A percentile compares a stretch with the other conserved stretches of the same genome.
Conservation (phyloP, 2,797 vertebrate species). For the Hirundo rustica region DNA sequence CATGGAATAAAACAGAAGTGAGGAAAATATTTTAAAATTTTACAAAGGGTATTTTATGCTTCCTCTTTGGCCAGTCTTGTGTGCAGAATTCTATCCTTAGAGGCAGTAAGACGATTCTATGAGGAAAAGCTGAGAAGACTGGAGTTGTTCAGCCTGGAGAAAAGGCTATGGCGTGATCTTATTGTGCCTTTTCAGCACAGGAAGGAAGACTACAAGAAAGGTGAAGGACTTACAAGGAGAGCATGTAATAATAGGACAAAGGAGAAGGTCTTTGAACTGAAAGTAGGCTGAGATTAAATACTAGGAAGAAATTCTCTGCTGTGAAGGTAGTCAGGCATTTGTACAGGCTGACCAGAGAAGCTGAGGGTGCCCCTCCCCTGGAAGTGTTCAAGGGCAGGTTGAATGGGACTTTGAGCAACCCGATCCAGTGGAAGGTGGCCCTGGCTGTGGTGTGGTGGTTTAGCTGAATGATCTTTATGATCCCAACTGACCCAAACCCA, state of each 20-base stretch:
- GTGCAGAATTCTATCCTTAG: background rate
- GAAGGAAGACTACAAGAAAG: background rate
- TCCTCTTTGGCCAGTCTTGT: background rate
- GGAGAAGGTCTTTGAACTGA: background rate
- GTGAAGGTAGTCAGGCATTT: background rate
- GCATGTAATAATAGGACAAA: background rate
- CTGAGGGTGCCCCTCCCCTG: background rate
- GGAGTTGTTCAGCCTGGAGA: background rate
- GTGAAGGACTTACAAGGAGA: background rate
- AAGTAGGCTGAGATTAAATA: background rate
- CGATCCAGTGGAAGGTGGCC: background rate
- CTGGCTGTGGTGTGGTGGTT: background rate
- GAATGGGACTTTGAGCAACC: background rate
- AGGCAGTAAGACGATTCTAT: no score
- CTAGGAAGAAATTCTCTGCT: background rate
- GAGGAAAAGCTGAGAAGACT: background rate
- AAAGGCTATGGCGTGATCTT: background rate
- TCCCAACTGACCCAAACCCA: background rate
- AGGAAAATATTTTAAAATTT: background rate
- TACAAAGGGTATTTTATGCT: background rate
- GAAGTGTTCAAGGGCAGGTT: background rate
- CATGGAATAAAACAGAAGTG: background rate
- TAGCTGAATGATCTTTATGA: background rate
- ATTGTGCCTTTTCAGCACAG: background rate
- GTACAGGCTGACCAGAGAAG: background rate